Evolutionary conservation across 2,888 invertebrate genomes (phyloP).

Genomic region (Chymomyza amoena): DNA sequence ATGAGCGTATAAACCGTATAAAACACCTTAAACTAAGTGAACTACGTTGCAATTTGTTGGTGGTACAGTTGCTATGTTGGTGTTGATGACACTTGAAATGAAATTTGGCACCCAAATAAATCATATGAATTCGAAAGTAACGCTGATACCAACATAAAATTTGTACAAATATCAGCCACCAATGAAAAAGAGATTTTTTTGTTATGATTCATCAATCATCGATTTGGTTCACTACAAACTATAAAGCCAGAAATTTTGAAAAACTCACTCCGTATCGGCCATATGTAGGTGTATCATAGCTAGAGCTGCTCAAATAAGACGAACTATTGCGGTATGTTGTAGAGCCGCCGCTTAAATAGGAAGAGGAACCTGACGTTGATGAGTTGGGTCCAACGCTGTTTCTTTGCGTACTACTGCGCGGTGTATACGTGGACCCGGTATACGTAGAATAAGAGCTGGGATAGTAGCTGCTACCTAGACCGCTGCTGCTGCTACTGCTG

Average conservation of each 20-base stretch:
- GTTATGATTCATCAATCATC: neutral
- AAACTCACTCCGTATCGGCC: constrained; percentile 79
- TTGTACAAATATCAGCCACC: constrained; percentile 1
- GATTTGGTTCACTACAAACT: neutral
- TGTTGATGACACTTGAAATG: neutral
- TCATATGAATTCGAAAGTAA: neutral
- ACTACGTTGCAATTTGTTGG: neutral
- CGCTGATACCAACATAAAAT: neutral
- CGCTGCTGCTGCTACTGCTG: constrained; percentile 32
- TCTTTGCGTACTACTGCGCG: constrained; percentile 66
- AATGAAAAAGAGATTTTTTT: neutral
- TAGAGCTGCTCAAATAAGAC: constrained; percentile 68
- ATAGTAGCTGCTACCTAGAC: constrained; percentile 49
- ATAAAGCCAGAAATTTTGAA: neutral
- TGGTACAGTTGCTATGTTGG: neutral
- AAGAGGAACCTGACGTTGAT: constrained; percentile 41
- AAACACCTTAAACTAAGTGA: neutral
- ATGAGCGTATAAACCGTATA: neutral
- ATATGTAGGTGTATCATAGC: constrained; percentile 77
- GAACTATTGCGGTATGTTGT: constrained; percentile 75
- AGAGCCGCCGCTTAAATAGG: constrained; percentile 69
- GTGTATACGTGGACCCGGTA: constrained; percentile 66
- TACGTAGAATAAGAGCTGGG: constrained; percentile 61
- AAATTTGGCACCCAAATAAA: no score
- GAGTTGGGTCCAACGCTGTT: constrained; percentile 52